A percentile compares a stretch with the other conserved stretches of the same genome.
These are phyloP conservation scores for Pristionchus mayeri DNA, from an alignment of 2,888 invertebrate genomes.

Conservation along the genomic window DNA sequence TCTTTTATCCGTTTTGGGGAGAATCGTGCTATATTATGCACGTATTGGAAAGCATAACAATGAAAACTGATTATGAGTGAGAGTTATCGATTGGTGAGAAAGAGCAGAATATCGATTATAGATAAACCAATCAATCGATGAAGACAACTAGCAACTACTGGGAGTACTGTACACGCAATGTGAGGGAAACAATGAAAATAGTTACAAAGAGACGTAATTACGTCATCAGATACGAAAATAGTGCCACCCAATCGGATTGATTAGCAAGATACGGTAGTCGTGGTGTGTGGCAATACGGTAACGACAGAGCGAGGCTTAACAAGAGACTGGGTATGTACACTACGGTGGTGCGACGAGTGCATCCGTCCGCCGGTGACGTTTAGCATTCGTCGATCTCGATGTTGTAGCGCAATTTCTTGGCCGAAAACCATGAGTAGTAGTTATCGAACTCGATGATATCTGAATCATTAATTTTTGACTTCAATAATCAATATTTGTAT, in stretches of 20 bases:
- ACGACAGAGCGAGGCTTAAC: neutral
- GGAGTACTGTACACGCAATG: conserved; percentile 38
- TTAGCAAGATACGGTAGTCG: conserved; percentile 37
- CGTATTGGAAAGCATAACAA: conserved; percentile 44
- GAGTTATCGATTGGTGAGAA: neutral
- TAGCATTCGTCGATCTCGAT: conserved; percentile 70
- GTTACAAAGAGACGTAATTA: conserved; percentile 12
- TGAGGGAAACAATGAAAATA: conserved; percentile 15
- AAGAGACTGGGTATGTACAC: conserved; percentile 38
- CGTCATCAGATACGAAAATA: conserved; percentile 19
- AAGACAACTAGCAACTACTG: conserved; percentile 9
- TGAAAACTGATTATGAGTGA: conserved; percentile 27
- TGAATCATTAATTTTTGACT: conserved; percentile 53
- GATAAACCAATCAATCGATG: conserved; percentile 14
- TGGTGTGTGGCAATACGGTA: neutral
- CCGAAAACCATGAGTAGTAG: conserved; percentile 76
- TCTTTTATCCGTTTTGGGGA: conserved; percentile 1
- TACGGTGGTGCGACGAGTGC: conserved; percentile 43
- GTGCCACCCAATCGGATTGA: conserved; percentile 32
- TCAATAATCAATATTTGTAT: no score
- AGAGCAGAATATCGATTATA: neutral
- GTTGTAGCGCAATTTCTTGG: conserved; percentile 75
- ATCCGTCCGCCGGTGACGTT: neutral
- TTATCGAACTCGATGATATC: conserved; percentile 76
- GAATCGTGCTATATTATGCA: neutral